Evolutionary conservation across 2,888 invertebrate species (phyloP).

Genomic region (Ariolimax columbianus): DNA sequence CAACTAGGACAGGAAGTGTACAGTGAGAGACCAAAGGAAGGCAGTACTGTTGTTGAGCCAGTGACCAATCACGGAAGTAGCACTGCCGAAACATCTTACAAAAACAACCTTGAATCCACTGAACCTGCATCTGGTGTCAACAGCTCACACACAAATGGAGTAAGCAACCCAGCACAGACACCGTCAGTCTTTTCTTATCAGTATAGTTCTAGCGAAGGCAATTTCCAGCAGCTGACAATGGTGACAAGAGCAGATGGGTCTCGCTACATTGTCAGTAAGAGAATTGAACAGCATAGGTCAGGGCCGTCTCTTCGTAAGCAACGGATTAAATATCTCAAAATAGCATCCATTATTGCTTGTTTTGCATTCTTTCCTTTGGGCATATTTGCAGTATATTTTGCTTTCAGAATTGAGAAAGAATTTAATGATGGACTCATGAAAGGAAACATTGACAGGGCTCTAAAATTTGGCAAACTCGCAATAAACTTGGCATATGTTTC

Average conservation of each 20-base stretch:
- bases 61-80: background rate
- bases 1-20: background rate
- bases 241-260: constrained; percentile 38
- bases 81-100: background rate
- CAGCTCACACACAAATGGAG: background rate
- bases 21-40: background rate
- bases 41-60: background rate
- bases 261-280: constrained; percentile 40
- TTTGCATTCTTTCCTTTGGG: constrained; percentile 73
- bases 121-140: background rate
- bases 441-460: constrained; percentile 70
- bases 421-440: constrained; percentile 68
- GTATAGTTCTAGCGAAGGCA: constrained; percentile 35
- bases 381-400: constrained; percentile 66
- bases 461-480: constrained; percentile 65
- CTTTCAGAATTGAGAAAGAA: constrained; percentile 64
- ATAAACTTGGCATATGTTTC: constrained; percentile 67
- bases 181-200: constrained; percentile 33
- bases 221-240: constrained; percentile 28
- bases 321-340: constrained; percentile 56
- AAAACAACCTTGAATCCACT: background rate
- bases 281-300: constrained; percentile 36
- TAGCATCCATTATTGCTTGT: constrained; percentile 64
- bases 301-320: constrained; percentile 25
- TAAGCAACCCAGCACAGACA: background rate